Base-by-base conservation (phyloP, 2,797 vertebrate genomes). In the Hippoglossus hippoglossus region DNA sequence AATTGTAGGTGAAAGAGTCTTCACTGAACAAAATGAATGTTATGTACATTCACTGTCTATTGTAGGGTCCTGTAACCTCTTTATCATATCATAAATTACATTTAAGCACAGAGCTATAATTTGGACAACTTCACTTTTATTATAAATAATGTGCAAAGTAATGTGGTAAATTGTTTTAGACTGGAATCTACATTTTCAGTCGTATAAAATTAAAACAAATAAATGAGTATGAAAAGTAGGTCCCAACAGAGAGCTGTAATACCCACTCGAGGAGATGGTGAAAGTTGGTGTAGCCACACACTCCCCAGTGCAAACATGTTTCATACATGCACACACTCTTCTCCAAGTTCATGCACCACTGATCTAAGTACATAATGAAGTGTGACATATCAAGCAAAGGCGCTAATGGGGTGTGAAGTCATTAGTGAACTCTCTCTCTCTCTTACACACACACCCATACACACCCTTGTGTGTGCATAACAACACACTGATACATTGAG, bases 351-450 rank as follows among this genome's bases (percentile, higher is more conserved):
- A 93, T 75, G 90, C 90, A 91, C 86, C 84, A 65, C 81, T 87
- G 86, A 87, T 72, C 81, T 83, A 82, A 88, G 85, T 86, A 91
- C 92, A 93, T 94, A 95, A 95, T 94, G 92, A 93, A 92, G 92
- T 94, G 93, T 94, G 93, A 94, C 92, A 90, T 91, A 93, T 93
- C 93, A 92, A 90, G 90, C 89, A 92, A 91, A 91, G 90, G 90
- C 69, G 81, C 88, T 95, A 94, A 95, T 94, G 92, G 91, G 77
- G 84, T 85, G 89, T 93, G 85, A 92, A 92, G 90, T 91, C 84
- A 90, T 90, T 90, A 90, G 87, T 87, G 84, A 88, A 88, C 86
- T 89, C 86, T 80, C 64, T 77, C 76, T 59, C 53, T 46, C 65
- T 50, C 63, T 31, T 66, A 52, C 57, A 39, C 69, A 36, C 65